These are phyloP conservation scores for Uloborus plumipes DNA, from an alignment of 2,888 invertebrate species.

Conservation along the genomic window DNA sequence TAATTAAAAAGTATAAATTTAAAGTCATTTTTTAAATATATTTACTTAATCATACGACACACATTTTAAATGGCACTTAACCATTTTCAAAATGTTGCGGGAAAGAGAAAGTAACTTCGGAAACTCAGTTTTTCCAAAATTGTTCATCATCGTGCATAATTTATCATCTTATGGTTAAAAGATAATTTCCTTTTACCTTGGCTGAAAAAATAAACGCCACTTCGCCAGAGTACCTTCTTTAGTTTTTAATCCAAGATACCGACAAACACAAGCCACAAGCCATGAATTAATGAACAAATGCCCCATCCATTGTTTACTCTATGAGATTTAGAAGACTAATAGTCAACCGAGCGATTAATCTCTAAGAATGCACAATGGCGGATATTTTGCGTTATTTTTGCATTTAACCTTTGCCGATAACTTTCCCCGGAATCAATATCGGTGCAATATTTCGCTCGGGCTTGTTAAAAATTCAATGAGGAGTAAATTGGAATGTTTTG, in stretches of 20 bases:
- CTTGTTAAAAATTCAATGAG: conserved; percentile 61
- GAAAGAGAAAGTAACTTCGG: too few relatives aligned
- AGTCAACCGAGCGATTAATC: conserved; percentile 50
- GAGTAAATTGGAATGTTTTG: conserved; percentile 57
- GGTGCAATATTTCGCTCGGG: conserved; percentile 16
- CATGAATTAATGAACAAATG: conserved; percentile 47
- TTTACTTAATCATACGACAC: too few relatives aligned
- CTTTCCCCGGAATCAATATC: conserved; percentile 39
- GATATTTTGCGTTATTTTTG: conserved; percentile 1
- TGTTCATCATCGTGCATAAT: conserved; percentile 34
- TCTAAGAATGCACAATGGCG: conserved; percentile 13
- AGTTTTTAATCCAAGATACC: conserved; percentile 39
- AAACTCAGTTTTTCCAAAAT: conserved; percentile 2
- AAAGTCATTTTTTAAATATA: too few relatives aligned
- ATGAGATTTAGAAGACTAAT: conserved; percentile 36
- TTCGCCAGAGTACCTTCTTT: conserved; percentile 14
- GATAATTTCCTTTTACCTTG: conserved; percentile 16
- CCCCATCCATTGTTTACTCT: conserved; percentile 49
- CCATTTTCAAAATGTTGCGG: too few relatives aligned
- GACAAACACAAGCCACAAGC: conserved; percentile 49
- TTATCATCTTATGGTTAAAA: conserved; percentile 17
- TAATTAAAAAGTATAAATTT: too few relatives aligned
- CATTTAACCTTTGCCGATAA: not conserved
- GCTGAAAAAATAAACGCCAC: conserved; percentile 23
- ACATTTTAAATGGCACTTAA: too few relatives aligned